Base-by-base conservation (phyloP, 1,140 invertebrate genomes). In the Probaryconus sp. region DNA sequence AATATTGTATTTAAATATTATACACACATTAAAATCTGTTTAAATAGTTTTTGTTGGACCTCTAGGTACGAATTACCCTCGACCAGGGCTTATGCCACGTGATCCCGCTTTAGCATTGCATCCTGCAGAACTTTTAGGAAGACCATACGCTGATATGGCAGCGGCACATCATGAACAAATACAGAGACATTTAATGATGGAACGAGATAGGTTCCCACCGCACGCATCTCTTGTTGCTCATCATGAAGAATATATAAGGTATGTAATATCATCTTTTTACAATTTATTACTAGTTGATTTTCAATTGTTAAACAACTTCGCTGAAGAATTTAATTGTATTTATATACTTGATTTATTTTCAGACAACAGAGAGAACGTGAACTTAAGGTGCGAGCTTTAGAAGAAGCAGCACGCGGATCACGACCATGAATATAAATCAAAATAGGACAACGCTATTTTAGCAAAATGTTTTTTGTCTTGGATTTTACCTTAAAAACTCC, bases 121-220 rank as follows among this genome's bases (percentile, higher is more conserved):
- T 83, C 92, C 94, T 79, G 91, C 92, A 1, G 92, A 95, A 79
- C 89, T 96, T 16, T 89, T 96, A 20, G 92, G 93, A 42, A 88
- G 94, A 86, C 93, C 90, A 11, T 96, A 95, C 82, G 92, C 94
- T 9, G 95, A 96, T 79, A 94, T 95, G 84, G 88, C 96, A 84
- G 88, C 96, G 30, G 94, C 93, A 40, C 93, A 94, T 50, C 94
- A 96, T 77, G 95, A 96, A 84, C 94, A 96, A 78, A 83, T 96
- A 16, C 94, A 96, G 83, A 89, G 95, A 67, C 94, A 96, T 78
- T 89, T 96, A 79, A 88, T 97, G 87, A 82, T 96, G 85, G 95
- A 96, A 83, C 89, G 94, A 18, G 94, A 95, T 76, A 88, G 93
- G 51, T 92, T 91, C 79, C 90, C 89, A 60, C 85, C 90, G 28